Base-by-base conservation (phyloP, 2,888 invertebrate genomes). In the Netelia inedita region DNA sequence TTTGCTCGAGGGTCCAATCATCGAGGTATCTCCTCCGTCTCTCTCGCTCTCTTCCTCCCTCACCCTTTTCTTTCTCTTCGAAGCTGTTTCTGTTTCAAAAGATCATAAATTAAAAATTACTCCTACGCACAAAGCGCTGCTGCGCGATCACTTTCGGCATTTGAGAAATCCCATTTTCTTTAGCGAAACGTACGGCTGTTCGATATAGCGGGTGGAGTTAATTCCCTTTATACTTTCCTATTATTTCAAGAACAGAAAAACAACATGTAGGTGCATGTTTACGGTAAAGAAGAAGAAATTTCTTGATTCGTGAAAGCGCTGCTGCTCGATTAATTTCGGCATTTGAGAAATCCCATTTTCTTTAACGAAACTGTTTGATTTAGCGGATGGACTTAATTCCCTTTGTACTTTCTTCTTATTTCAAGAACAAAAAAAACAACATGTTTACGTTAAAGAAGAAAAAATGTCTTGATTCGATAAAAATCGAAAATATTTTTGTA, bases 1-100 rank as follows among this genome's bases (percentile, higher is more conserved):
- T 85, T 79, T 80, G 83, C 87, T 83, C 79, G 83, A 78, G 82
- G 86, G 85, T 87, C 87, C 86, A 86, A 87, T 87, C 86, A 83
- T 86, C 85, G 82, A 72, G 66, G 79, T 82, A 85, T 71, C 74
- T 63, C 79, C 66, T 65, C 46, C 28, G 41, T 73, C 46, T 23
- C 57, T 59, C 43, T 72, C 55, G 23, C 35, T 21, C 23, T n/a
- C 21, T 50, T 19, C 61, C n/a, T 50, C 11, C 57, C 23, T 28
- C 11, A 28, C 43, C 28, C 66, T 53, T 61, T 61, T 63, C 69
- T 43, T 63, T 80, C 71, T 69, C 46, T 50, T 57, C 63, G 69
- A 50, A 57, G 9, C 57, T 19, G 55, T 61, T 83, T 73, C 63
- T 68, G 55, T 73, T 83, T 72, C 23, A 61, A 68, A 57, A 35